These are phyloP conservation scores for Latrodectus geometricus DNA, from an alignment of 1,140 invertebrate genomes.

Conservation along the genomic window DNA sequence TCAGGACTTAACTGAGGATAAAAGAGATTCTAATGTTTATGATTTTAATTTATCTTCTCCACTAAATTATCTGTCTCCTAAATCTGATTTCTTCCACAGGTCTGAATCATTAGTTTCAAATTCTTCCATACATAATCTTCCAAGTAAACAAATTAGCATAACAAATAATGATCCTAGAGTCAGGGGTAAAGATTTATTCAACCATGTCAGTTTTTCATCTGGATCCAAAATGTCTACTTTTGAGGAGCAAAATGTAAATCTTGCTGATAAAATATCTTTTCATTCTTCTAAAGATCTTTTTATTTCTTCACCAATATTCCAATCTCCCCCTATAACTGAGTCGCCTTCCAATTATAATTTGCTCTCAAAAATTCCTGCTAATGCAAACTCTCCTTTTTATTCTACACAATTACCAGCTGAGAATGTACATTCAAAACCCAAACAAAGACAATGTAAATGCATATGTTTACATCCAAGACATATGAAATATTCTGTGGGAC, in stretches of 20 bases:
- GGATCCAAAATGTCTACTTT: too few relatives aligned
- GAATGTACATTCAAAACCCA: neutral
- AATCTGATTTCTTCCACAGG: too few relatives aligned
- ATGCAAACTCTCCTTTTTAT: neutral
- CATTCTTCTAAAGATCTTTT: neutral
- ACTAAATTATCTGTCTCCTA: too few relatives aligned
- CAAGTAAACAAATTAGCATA: too few relatives aligned
- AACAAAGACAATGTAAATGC: neutral
- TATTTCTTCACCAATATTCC: neutral
- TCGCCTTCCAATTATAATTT: conserved; percentile 1
- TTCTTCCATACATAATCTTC: too few relatives aligned
- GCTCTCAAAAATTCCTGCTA: neutral
- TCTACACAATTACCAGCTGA: neutral
- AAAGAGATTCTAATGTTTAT: too few relatives aligned
- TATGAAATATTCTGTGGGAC: conserved; percentile 32
- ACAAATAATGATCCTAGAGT: too few relatives aligned
- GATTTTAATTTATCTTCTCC: too few relatives aligned
- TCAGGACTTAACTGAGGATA: too few relatives aligned
- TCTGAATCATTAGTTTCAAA: too few relatives aligned
- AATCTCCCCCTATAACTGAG: neutral
- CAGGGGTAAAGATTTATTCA: too few relatives aligned
- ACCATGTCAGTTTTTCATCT: too few relatives aligned
- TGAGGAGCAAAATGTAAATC: neutral
- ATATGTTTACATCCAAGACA: conserved; percentile 35
- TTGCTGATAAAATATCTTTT: conserved; percentile 1